A percentile compares a stretch with the other conserved stretches of the same genome.
Evolutionary conservation across 2,888 invertebrate species (phyloP).

Genomic region (Epsilonema sp.): DNA sequence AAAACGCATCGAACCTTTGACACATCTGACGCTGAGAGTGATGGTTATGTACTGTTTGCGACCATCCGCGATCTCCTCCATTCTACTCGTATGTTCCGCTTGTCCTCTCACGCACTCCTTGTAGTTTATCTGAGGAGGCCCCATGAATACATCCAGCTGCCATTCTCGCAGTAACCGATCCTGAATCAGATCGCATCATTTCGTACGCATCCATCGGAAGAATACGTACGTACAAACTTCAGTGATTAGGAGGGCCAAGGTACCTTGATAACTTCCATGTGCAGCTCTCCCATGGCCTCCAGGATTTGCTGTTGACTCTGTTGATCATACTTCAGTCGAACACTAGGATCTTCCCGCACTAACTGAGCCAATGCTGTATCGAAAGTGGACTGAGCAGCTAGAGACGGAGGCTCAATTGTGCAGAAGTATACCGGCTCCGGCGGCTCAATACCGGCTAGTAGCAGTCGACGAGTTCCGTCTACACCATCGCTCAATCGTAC

Average conservation of each 20-base stretch:
- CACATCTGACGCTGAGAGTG: too few relatives aligned
- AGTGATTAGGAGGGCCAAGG: too few relatives aligned
- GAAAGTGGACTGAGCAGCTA: slow-evolving; percentile 42
- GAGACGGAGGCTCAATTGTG: slow-evolving; percentile 71
- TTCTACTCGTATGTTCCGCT: slow-evolving; percentile 29
- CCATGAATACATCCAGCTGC: slow-evolving; percentile 70
- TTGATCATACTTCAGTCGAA: slow-evolving; percentile 33
- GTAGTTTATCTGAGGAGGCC: slow-evolving; percentile 75
- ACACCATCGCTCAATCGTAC: too few relatives aligned
- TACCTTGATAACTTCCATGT: slow-evolving; percentile 46
- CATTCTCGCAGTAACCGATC: slow-evolving; percentile 57
- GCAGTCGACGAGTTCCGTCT: slow-evolving; percentile 11
- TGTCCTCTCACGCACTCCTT: slow-evolving; percentile 46
- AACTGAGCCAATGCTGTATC: slow-evolving; percentile 5
- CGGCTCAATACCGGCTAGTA: slow-evolving; percentile 43
- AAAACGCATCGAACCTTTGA: too few relatives aligned
- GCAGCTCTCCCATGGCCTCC: slow-evolving; percentile 86
- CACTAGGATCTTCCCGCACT: slow-evolving; percentile 36
- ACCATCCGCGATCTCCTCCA: slow-evolving; percentile 46
- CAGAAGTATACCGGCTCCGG: slow-evolving; percentile 94
- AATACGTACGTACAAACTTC: background rate
- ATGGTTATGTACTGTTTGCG: too few relatives aligned
- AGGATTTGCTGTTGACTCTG: slow-evolving; percentile 32
- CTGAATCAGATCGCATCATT: slow-evolving; percentile 10
- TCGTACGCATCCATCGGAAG: background rate